Evolutionary conservation across 2,113 vertebrate genomes (phyloP).

Genomic region (Apaloderma vittatum): DNA sequence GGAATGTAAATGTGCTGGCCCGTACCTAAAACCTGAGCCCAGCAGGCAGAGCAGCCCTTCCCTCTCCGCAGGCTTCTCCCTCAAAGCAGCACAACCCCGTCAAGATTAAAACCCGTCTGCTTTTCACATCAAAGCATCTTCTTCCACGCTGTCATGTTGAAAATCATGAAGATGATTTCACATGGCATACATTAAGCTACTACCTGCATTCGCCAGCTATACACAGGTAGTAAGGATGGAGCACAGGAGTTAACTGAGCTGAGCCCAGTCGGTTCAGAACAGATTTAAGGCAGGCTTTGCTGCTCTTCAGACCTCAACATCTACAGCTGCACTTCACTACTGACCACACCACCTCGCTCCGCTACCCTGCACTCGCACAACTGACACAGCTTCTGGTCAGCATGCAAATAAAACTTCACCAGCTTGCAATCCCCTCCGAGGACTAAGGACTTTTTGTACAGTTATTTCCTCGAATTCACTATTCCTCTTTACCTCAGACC

Average conservation of each 20-base stretch:
- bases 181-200: too few relatives aligned
- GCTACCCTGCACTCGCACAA: not conserved
- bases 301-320: fast-evolving
- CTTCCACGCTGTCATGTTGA: fast-evolving
- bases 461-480: not conserved
- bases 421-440: not conserved
- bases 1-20: fast-evolving
- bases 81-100: too few relatives aligned
- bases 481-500: not conserved
- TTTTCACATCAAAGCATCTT: not conserved
- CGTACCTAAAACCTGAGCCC: not conserved
- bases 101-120: not conserved
- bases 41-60: not conserved
- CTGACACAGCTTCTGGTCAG: not conserved
- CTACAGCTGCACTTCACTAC: fast-evolving
- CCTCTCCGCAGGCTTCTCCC: not conserved
- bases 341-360: not conserved
- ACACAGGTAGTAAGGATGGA: fast-evolving
- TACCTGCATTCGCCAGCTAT: not conserved
- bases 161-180: too few relatives aligned
- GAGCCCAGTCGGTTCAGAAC: not conserved
- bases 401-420: not conserved
- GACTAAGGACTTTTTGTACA: not conserved
- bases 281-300: not conserved
- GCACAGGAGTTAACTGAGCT: not conserved